These are phyloP conservation scores for Sturmia bella DNA, from an alignment of 2,888 invertebrate genomes.

Conservation along the genomic window DNA sequence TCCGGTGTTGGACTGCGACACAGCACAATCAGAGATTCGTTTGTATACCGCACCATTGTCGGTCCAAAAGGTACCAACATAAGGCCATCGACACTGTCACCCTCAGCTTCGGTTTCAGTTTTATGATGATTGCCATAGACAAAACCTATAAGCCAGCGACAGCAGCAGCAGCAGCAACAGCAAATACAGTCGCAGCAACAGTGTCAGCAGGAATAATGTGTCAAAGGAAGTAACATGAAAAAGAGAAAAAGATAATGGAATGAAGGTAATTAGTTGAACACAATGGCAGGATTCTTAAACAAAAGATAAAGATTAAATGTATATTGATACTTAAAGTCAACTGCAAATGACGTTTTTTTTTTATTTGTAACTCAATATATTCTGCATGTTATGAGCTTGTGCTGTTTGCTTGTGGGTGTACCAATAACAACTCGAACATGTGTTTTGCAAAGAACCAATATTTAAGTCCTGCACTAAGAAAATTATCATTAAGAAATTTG, in stretches of 20 bases:
- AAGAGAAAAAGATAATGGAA: conserved; percentile 40
- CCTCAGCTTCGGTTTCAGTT: conserved; percentile 69
- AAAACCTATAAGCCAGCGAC: conserved; percentile 71
- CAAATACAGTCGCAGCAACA: not conserved
- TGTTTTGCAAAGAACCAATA: no score
- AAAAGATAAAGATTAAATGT: conserved; percentile 56
- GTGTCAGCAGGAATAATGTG: conserved; percentile 23
- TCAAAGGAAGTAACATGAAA: conserved; percentile 15
- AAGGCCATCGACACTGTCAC: conserved; percentile 68
- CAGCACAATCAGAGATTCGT: conserved; percentile 82
- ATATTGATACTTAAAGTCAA: conserved; percentile 53
- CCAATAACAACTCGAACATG: no score
- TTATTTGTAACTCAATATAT: no score
- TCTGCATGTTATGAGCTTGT: no score
- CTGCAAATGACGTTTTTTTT: conserved; percentile 49
- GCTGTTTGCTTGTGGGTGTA: no score
- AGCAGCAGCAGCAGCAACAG: conserved; percentile 17
- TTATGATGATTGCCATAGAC: conserved; percentile 76
- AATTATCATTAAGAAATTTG: no score
- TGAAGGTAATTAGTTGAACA: conserved; percentile 63
- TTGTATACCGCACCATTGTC: conserved; percentile 81
- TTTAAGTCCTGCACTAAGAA: no score
- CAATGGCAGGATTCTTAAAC: conserved; percentile 49
- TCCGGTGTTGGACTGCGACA: conserved; percentile 78
- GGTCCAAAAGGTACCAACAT: conserved; percentile 78